Evolutionary conservation across 2,113 vertebrate species (phyloP), one percentile per base, ranked within the genome.

Genomic region (Gallinago jamesoni): DNA sequence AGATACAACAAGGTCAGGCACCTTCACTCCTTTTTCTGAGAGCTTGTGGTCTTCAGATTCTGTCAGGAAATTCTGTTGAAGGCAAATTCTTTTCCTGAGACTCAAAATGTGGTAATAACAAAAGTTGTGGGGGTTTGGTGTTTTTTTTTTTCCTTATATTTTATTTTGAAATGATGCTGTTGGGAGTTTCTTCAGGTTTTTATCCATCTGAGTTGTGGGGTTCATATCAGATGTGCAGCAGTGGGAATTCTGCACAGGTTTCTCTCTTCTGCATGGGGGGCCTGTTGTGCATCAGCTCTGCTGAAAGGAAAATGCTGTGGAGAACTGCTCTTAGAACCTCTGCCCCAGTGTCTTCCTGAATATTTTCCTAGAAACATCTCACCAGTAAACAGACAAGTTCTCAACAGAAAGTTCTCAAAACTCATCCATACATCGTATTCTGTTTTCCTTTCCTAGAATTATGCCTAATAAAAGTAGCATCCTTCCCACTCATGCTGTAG

Each of bases 1-100:
- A 87, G 80, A 57, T 63, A 89, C 74, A 89, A 53, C 50, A 53
- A 84, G 62, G 72, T 95, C 93, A 69, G 74, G 73, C 67, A 77
- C 41, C 60, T 57, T 95, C 90, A 85, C 57, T 70, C 48, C 27
- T 39, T 89, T 95, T 95, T 96, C 89, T 74, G 33, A 9, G 48
- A 50, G 15, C 31, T 80, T 56, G 13, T 21, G 52, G 52, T 12
- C 55, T 66, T 39, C 27, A 52, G 1, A 69, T 60, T 84, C 83
- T 62, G 84, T 82, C 79, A 91, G 79, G 66, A 70, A 70, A 83
- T 80, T 89, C 69, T 87, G 30, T 62, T 89, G 37, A 63, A 87
- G 30, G 41, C 22, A 81, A 37, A 20, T 60, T 56, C 28, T 88
- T 89, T 66, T 89, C 60, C 47, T 47, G 53, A 87, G 59, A 45